Evolutionary conservation across 2,113 vertebrate genomes (phyloP).

Genomic region (Centropus bengalensis): DNA sequence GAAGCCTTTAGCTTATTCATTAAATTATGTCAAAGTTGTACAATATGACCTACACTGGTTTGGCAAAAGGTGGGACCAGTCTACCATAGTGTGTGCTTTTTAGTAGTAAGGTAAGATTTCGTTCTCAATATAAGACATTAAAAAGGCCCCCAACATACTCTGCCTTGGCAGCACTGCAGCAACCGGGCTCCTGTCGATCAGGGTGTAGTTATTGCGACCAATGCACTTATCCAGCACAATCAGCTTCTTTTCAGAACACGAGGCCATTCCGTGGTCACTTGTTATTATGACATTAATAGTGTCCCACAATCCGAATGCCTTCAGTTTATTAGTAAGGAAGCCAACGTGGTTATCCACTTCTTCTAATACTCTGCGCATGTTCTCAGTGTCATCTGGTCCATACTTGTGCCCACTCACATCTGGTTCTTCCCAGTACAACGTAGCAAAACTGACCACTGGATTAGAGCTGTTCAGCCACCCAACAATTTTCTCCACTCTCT

Average conservation of each 20-base stretch:
- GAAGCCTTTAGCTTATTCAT: not conserved
- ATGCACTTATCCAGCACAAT: slow-evolving; percentile 87
- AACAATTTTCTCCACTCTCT: slow-evolving; percentile 81
- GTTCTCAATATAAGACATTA: not conserved
- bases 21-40: not conserved
- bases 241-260: slow-evolving; percentile 85
- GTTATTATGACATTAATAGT: slow-evolving; percentile 89
- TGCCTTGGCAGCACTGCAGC: slow-evolving; percentile 84
- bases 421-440: slow-evolving; percentile 94
- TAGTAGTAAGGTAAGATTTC: not conserved
- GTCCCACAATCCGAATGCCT: slow-evolving; percentile 84
- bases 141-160: slow-evolving; percentile 72
- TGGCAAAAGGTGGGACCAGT: not conserved
- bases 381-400: slow-evolving; percentile 83
- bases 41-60: not conserved
- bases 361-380: slow-evolving; percentile 82
- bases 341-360: slow-evolving; percentile 86
- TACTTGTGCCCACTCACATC: slow-evolving; percentile 87
- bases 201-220: slow-evolving; percentile 73
- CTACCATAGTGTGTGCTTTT: not conserved
- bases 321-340: slow-evolving; percentile 81
- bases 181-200: slow-evolving; percentile 85
- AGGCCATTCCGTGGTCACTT: slow-evolving; percentile 97
- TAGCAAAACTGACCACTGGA: slow-evolving; percentile 81
- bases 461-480: slow-evolving; percentile 78